Conservation (phyloP, 2,113 vertebrate species). For the Brachypteracias leptosomus region DNA sequence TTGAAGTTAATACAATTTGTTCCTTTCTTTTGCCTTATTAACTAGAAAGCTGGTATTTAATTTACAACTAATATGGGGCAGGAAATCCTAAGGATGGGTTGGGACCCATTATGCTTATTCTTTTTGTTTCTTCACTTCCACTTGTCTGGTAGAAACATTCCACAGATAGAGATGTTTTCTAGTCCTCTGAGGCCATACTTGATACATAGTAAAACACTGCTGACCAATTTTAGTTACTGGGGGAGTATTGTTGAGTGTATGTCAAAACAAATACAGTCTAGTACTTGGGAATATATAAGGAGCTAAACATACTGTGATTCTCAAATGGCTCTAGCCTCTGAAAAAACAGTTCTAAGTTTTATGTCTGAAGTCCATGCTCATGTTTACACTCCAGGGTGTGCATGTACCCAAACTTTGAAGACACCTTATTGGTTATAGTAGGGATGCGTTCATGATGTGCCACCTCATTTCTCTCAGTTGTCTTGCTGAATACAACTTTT, state of each 20-base stretch:
- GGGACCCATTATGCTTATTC: conserved; percentile 16
- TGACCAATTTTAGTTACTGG: background rate
- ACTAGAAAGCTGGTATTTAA: conserved; percentile 6
- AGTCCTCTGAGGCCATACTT: background rate
- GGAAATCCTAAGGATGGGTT: conserved; percentile 56
- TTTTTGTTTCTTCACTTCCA: conserved; percentile 48
- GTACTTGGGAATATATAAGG: background rate
- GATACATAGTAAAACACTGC: background rate
- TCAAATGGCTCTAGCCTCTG: background rate
- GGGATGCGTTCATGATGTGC: background rate
- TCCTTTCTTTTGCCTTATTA: background rate
- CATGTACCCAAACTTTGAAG: background rate
- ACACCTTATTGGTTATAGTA: background rate
- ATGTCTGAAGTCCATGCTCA: background rate
- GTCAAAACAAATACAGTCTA: background rate
- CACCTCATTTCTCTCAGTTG: background rate
- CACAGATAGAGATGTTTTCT: background rate
- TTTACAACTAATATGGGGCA: background rate
- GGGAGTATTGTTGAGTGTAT: background rate
- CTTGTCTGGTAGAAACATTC: conserved; percentile 3
- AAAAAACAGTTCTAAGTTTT: background rate
- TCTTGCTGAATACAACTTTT: background rate
- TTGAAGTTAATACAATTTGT: background rate
- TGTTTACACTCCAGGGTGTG: background rate
- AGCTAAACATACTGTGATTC: background rate